Base-by-base conservation (phyloP, 2,888 invertebrate species). In the Colostygia pectinataria region DNA sequence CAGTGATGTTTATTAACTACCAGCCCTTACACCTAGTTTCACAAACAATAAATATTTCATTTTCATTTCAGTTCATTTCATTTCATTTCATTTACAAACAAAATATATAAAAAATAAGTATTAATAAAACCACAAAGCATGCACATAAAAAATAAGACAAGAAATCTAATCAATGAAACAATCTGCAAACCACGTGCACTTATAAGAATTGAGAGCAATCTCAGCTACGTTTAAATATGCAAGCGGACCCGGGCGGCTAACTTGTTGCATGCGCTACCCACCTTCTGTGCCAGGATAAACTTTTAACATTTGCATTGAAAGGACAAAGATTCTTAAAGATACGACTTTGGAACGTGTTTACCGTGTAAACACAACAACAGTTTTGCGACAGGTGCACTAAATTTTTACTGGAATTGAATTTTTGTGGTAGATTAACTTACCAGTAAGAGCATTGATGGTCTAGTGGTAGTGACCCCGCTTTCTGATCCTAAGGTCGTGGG, bases 241-340 rank as follows among this genome's bases (percentile, higher is more conserved):
- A 53, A 27, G 29, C 24, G 6, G 39, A 34, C n/a, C 25, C 27
- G 44, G 50, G 42, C 39, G 27, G 45, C 36, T 46, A 43, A 54
- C 53, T 49, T 50, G 53, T 53, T 50, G 50, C 50, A 38, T 15
- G 29, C 10, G 29, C 10, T 2, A 25, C 20, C 33, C 27, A 9
- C 10, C 15, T 34, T 41, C 28, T 25, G 12, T 20, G 27, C 14
- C 13, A 34, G 23, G 31, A 28, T 8, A 33, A 50, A 42, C 20
- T 49, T 41, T 38, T 3, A 7, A 8, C 31, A 54, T 46, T 53
- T 50, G 49, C 53, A 49, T 54, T 50, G 38, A 54, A 36, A 44
- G 42, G 42, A 39, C 49, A 44, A 41, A 33, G 44, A 28, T 25
- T 32, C n/a, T 24, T 27, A 40, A 31, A 36, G 34, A 40, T 39